These are phyloP conservation scores for Lysiphlebus fabarum DNA, from an alignment of 1,140 invertebrate species.

Conservation along the genomic window DNA sequence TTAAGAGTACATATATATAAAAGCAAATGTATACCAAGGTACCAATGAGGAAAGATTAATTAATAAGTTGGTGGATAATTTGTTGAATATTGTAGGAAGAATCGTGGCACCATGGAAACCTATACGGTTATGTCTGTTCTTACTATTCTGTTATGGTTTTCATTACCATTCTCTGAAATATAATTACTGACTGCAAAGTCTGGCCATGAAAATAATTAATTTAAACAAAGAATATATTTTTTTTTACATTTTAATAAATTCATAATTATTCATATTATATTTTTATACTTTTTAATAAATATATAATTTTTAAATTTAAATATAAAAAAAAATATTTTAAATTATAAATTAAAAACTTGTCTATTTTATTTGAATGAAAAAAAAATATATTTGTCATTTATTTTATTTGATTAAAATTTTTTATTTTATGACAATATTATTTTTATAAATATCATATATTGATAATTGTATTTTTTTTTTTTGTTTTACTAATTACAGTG, in stretches of 20 bases:
- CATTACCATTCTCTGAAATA: slow-evolving; percentile 33
- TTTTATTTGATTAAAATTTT: too few species aligned
- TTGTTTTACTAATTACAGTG: background rate
- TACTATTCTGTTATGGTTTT: slow-evolving; percentile 30
- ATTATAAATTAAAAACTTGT: slow-evolving; percentile 10
- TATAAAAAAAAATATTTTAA: slow-evolving; percentile 1
- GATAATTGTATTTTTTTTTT: too few species aligned
- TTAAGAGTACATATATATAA: background rate
- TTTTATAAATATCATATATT: too few species aligned
- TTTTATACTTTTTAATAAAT: too few species aligned
- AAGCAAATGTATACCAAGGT: background rate
- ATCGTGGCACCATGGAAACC: slow-evolving; percentile 28
- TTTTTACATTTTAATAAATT: too few species aligned
- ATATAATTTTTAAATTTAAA: too few species aligned
- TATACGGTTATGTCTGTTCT: slow-evolving; percentile 18
- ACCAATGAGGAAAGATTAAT: slow-evolving; percentile 20
- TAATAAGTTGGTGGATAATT: slow-evolving; percentile 47
- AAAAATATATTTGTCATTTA: too few species aligned
- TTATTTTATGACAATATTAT: too few species aligned
- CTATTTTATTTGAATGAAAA: too few species aligned
- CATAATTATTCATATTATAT: too few species aligned
- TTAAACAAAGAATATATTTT: too few species aligned
- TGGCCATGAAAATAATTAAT: too few species aligned
- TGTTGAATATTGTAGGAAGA: slow-evolving; percentile 42
- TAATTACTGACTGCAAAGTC: slow-evolving; percentile 33